These are phyloP conservation scores for Pao palembangensis DNA, from an alignment of 2,113 vertebrate genomes.

Conservation along the genomic window DNA sequence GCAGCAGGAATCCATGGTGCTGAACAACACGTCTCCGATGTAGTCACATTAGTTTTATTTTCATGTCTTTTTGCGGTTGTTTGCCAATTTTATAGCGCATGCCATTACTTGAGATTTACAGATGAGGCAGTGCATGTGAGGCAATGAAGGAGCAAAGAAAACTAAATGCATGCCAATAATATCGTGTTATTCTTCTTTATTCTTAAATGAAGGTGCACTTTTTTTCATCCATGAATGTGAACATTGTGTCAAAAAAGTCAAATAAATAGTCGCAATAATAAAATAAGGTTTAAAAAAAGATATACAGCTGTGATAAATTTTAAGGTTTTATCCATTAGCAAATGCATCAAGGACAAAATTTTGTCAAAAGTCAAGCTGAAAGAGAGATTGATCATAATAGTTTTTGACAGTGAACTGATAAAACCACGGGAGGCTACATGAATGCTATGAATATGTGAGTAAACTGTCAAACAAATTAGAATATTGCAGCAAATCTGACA, in stretches of 20 bases:
- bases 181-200: not conserved
- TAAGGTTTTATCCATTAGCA: slow-evolving; percentile 7
- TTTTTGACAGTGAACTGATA: slow-evolving; percentile 28
- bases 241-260: slow-evolving; percentile 10
- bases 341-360: slow-evolving; percentile 23
- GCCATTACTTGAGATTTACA: slow-evolving; percentile 19
- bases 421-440: not conserved
- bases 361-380: slow-evolving; percentile 24
- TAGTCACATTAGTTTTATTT: slow-evolving; percentile 40
- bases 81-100: slow-evolving; percentile 26
- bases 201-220: slow-evolving; percentile 22
- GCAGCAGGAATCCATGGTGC: slow-evolving; percentile 52
- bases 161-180: not conserved
- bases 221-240: slow-evolving; percentile 3
- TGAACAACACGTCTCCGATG: slow-evolving; percentile 51
- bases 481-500: not conserved
- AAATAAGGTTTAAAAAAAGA: slow-evolving; percentile 5
- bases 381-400: slow-evolving; percentile 24
- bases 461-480: not conserved
- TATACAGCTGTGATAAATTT: slow-evolving; percentile 26
- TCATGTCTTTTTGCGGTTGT: slow-evolving; percentile 34
- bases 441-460: not conserved
- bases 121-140: slow-evolving; percentile 1
- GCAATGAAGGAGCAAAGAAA: slow-evolving; percentile 14
- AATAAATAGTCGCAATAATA: slow-evolving; percentile 30